These are phyloP conservation scores for Eupithecia tripunctaria DNA, from an alignment of 2,888 invertebrate genomes.

Conservation along the genomic window DNA sequence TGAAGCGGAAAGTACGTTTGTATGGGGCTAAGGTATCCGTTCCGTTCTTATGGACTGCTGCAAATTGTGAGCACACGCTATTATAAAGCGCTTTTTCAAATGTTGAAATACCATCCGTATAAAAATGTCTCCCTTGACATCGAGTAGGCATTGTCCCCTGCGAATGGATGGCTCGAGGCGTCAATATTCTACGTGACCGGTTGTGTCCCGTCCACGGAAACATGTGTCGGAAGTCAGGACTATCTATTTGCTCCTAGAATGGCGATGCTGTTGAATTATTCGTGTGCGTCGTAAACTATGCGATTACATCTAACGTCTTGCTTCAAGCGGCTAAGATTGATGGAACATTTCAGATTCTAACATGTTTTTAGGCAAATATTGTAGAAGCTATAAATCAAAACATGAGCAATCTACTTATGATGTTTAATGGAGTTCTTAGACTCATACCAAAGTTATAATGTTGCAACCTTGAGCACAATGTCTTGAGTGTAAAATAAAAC, in stretches of 20 bases:
- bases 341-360: slow-evolving; percentile 25
- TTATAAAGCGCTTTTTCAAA: slow-evolving; percentile 48
- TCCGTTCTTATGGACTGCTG: background rate
- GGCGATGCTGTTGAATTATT: slow-evolving; percentile 76
- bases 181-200: slow-evolving; percentile 84
- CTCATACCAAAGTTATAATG: background rate
- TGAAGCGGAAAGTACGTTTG: too few relatives aligned
- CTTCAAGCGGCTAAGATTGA: slow-evolving; percentile 40
- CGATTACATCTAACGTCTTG: slow-evolving; percentile 45
- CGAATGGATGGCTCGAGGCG: slow-evolving; percentile 77
- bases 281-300: slow-evolving; percentile 57
- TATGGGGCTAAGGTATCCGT: too few relatives aligned
- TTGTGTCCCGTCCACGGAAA: slow-evolving; percentile 77
- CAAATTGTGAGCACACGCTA: slow-evolving; percentile 22
- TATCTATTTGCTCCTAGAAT: slow-evolving; percentile 81
- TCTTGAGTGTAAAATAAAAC: slow-evolving; percentile 6
- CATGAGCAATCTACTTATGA: background rate
- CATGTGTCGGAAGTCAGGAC: slow-evolving; percentile 83
- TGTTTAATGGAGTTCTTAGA: slow-evolving; percentile 2
- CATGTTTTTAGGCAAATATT: slow-evolving; percentile 22
- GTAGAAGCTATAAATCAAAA: slow-evolving; percentile 7
- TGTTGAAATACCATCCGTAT: slow-evolving; percentile 57
- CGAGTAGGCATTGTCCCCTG: slow-evolving; percentile 70
- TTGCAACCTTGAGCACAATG: background rate
- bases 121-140: slow-evolving; percentile 65